Evolutionary conservation across 2,113 vertebrate species (phyloP).

Genomic region (Nyctibius bracteatus): DNA sequence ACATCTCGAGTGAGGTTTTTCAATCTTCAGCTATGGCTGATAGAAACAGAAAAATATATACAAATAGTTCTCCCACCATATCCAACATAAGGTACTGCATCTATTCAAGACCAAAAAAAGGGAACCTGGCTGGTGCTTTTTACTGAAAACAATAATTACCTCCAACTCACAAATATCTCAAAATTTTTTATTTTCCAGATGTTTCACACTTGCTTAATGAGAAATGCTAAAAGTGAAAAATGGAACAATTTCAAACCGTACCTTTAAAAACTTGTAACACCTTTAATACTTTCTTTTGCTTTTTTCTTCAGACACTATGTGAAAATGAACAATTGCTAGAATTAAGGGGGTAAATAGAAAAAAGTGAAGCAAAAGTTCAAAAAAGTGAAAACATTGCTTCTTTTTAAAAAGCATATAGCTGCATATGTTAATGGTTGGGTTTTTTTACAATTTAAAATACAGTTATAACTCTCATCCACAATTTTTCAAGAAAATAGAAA

Average conservation of each 20-base stretch:
- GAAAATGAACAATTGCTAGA: neutral
- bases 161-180: neutral
- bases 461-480: neutral
- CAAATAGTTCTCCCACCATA: neutral
- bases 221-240: neutral
- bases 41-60: neutral
- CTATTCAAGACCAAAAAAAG: neutral
- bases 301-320: neutral
- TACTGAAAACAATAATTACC: neutral
- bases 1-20: constrained; percentile 13
- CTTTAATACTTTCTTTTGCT: neutral
- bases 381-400: neutral
- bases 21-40: neutral
- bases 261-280: neutral
- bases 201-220: neutral
- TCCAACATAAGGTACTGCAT: neutral
- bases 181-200: neutral
- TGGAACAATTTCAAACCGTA: neutral
- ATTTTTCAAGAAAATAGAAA: neutral
- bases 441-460: neutral
- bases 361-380: neutral
- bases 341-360: neutral
- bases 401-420: neutral
- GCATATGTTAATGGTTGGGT: neutral
- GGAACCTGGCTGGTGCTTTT: neutral